Conservation (phyloP, 2,113 vertebrate species). For the Myotis davidii region DNA sequence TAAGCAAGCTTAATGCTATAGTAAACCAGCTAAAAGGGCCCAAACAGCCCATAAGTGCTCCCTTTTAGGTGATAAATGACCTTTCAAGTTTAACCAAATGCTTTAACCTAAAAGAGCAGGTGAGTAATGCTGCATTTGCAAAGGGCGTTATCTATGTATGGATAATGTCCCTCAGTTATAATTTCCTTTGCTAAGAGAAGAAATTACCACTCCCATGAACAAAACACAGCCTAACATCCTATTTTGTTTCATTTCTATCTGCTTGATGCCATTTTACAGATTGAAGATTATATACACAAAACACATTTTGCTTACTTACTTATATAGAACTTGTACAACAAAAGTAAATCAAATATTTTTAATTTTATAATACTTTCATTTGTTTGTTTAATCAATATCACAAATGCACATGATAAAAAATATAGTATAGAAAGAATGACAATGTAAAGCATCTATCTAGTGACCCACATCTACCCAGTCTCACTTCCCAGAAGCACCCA, state of each 20-base stretch:
- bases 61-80: slow-evolving; percentile 67
- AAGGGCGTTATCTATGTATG: not conserved
- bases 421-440: not conserved
- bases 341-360: not conserved
- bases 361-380: slow-evolving; percentile 20
- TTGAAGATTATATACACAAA: not conserved
- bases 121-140: slow-evolving; percentile 36
- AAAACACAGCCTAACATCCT: not conserved
- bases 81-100: slow-evolving; percentile 53
- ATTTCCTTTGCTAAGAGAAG: slow-evolving; percentile 38
- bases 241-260: slow-evolving; percentile 28
- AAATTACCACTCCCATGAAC: slow-evolving; percentile 37
- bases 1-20: slow-evolving; percentile 64
- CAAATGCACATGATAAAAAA: not conserved
- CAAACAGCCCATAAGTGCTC: slow-evolving; percentile 34
- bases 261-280: slow-evolving; percentile 35
- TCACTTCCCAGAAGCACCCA: not conserved
- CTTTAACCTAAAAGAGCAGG: slow-evolving; percentile 57
- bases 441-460: not conserved
- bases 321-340: slow-evolving; percentile 4
- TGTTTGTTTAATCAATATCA: not conserved
- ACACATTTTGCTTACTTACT: not conserved
- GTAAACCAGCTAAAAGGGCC: slow-evolving; percentile 57
- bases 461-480: not conserved
- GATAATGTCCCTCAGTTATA: slow-evolving; percentile 15